Evolutionary conservation across 2,888 invertebrate species (phyloP).

Genomic region (Erynnis tages): DNA sequence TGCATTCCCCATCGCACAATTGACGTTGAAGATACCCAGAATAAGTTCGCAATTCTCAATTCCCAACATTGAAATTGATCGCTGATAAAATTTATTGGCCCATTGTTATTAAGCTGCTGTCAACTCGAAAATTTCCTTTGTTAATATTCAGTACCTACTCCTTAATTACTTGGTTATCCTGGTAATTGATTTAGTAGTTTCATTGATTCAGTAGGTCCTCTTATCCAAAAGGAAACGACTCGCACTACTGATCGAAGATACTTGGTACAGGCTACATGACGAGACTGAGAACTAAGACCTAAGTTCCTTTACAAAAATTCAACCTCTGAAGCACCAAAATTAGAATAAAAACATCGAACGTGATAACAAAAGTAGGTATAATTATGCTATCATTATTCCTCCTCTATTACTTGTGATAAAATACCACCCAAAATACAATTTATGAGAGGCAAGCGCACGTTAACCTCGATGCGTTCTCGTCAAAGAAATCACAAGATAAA

Average conservation of each 20-base stretch:
- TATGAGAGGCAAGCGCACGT: constrained; percentile 30
- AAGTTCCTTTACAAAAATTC: too few relatives aligned
- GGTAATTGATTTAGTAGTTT: too few relatives aligned
- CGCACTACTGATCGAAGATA: too few relatives aligned
- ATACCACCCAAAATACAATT: background rate
- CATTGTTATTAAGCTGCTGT: constrained; percentile 28
- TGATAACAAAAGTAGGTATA: too few relatives aligned
- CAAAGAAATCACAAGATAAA: constrained; percentile 50
- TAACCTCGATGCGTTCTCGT: constrained; percentile 20
- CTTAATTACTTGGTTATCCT: too few relatives aligned
- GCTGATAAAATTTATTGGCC: constrained; percentile 44
- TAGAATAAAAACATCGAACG: too few relatives aligned
- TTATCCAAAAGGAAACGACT: too few relatives aligned
- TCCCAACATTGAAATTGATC: constrained; percentile 3
- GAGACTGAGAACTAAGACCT: too few relatives aligned
- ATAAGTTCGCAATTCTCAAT: constrained; percentile 8
- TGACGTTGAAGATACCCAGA: constrained; percentile 40
- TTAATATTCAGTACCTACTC: too few relatives aligned
- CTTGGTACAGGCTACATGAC: too few relatives aligned
- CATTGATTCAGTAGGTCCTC: too few relatives aligned
- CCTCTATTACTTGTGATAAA: background rate
- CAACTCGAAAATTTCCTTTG: background rate
- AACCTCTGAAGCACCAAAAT: too few relatives aligned
- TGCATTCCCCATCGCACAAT: constrained; percentile 16
- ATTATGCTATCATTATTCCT: background rate